Evolutionary conservation across 2,888 invertebrate species (phyloP), one percentile per base, ranked within the genome.

Genomic region (Busseola fusca): DNA sequence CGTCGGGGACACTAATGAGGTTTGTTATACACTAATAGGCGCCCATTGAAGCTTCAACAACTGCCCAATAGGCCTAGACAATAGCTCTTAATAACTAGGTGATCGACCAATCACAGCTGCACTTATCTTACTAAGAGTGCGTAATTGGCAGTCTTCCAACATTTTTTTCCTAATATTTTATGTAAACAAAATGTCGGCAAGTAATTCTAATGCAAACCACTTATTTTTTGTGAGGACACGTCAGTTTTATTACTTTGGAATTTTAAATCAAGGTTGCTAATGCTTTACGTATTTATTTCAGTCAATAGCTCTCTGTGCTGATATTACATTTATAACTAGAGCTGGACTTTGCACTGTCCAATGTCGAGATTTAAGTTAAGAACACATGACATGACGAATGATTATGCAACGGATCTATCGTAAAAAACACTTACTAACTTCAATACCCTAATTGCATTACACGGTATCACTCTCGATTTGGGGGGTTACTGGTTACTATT

Each of bases 1-100:
- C 3, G 62, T 85, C 0, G 89, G 84, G 2, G 85, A 78, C 0
- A 87, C 86, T 0, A 92, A 92, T 79, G 94, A 94, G 90, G 95
- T 94, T 79, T 73, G 69, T 67, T n/a, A n/a, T n/a, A n/a, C n/a
- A n/a, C n/a, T n/a, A n/a, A n/a, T n/a, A n/a, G n/a, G n/a, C n/a
- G 25, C 18, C 54, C n/a, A 56, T 59, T 50, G 30, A 27, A 25
- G 25, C 21, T 56, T n/a, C 27, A 34, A 16, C 25, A 27, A 45
- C 27, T n/a, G 25, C 27, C 0, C 0, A 30, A 16, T 1, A 48
- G 21, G 7, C 45, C 18, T 18, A 45, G 45, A 42, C 18, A 40
- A 9, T 57, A 42, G 18, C 18, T 25, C 65, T 27, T 27, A 48
- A 21, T 64, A 59, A 40, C 62, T 25, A 45, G 27, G 18, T 16